Base-by-base conservation (phyloP, 2,888 invertebrate genomes). In the Sceliomorpha sp. region DNA sequence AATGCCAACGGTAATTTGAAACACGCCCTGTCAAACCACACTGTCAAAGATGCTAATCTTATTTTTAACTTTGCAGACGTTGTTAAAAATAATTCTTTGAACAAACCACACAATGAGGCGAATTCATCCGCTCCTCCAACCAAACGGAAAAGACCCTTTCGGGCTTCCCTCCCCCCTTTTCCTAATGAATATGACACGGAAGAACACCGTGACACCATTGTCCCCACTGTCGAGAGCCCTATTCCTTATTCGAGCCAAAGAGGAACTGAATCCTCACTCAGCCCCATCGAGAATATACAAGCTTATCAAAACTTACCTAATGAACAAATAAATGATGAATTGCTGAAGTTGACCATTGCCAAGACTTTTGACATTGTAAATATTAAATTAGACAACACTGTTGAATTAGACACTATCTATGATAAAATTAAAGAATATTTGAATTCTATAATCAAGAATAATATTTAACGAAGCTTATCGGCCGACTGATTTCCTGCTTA, bases 371-470 rank as follows among this genome's bases (percentile, higher is more conserved):
- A 29, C 8, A 8, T 29, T 5, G 29, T 29, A 29, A 29, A 29
- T 8, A 29, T 29, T 29, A 29, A 29, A 29, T 2, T 29, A 9
- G 29, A 29, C 2, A 10, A 29, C 8, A 29, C 8, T 2, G 8
- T 8, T 29, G 29, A 29, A 5, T 29, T 29, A 9, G 8, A 29
- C 8, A 29, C 29, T 29, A 29, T 29, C 8, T 10, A 29, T 9
- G 29, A 29, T 2, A 29, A 29, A 29, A 29, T 29, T 29, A 29
- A 29, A 29, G 29, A 29, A 29, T 8, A 29, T 8, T 29, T 29
- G 9, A 29, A n/a, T n/a, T n/a, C n/a, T n/a, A n/a, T n/a, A n/a
- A n/a, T n/a, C n/a, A n/a, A n/a, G n/a, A n/a, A n/a, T n/a, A n/a
- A n/a, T n/a, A n/a, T n/a, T n/a, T n/a, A n/a, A n/a, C n/a, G n/a